These are phyloP conservation scores for Temnopleurus reevesii DNA, from an alignment of 53 echinoderm and acorn worm genomes.

Conservation along the genomic window DNA sequence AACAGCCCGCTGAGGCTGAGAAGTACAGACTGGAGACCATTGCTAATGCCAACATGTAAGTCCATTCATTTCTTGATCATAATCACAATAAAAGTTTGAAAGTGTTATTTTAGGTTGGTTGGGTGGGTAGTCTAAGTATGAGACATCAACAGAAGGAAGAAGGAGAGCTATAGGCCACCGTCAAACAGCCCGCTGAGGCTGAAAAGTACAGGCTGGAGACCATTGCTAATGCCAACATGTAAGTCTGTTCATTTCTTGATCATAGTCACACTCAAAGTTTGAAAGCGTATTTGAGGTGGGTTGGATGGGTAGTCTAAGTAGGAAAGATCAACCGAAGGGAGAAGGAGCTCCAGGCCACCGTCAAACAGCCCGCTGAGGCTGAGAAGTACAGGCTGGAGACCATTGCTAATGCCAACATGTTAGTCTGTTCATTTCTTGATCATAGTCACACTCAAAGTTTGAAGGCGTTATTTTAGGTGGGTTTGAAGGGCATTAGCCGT, in stretches of 20 bases:
- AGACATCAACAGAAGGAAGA: constrained; percentile 73
- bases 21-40: constrained; percentile 80
- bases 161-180: constrained; percentile 70
- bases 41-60: constrained; percentile 89
- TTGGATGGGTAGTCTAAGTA: too few relatives aligned
- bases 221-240: constrained; percentile 83
- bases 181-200: constrained; percentile 79
- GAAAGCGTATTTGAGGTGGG: too few relatives aligned
- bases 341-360: constrained; percentile 80
- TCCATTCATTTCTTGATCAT: too few relatives aligned
- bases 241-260: too few relatives aligned
- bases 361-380: constrained; percentile 84
- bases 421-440: constrained; percentile 67
- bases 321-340: constrained; percentile 78
- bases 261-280: too few relatives aligned
- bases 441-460: constrained; percentile 65
- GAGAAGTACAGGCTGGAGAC: constrained; percentile 85
- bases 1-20: constrained; percentile 86
- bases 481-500: constrained; percentile 71
- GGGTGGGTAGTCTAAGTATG: constrained; percentile 79
- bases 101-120: too few relatives aligned
- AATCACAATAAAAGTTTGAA: too few relatives aligned
- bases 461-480: constrained; percentile 70
- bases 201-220: constrained; percentile 81
- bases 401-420: constrained; percentile 86